Percentiles rank a stretch among this genome's conserved stretches.
phyloP scores from a whole-genome alignment of 2,797 vertebrate species.

The Rhabdophis nuchalis region DNA sequence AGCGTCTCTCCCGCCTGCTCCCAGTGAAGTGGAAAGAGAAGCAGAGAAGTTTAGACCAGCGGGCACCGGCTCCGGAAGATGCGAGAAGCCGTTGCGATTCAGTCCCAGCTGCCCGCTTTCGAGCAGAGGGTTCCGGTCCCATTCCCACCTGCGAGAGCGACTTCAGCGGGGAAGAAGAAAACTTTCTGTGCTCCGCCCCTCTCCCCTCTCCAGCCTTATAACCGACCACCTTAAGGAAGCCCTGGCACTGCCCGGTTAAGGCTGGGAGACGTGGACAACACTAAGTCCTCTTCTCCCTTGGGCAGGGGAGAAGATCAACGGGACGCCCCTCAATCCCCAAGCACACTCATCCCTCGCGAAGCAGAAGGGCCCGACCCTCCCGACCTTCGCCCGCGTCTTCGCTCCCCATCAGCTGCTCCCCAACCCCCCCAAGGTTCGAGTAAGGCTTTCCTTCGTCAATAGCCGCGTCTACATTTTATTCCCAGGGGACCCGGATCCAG shows the following conservation, averaged over 20 bases:
- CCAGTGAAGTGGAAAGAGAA: neutral
- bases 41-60: neutral
- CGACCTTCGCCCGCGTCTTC: neutral
- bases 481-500: slow-evolving; percentile 26
- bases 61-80: no score
- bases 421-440: neutral
- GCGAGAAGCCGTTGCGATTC: neutral
- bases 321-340: neutral
- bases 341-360: neutral
- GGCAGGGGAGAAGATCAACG: neutral
- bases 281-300: neutral
- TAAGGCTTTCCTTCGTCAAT: neutral
- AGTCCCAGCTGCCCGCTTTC: neutral
- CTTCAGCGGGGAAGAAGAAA: neutral
- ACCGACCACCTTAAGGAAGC: no score
- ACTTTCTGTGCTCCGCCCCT: no score
- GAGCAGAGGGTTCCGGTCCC: neutral
- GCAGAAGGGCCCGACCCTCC: no score
- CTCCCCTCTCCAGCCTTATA: neutral
- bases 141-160: neutral
- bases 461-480: neutral
- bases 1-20: neutral
- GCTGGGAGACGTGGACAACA: neutral
- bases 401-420: neutral
- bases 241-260: neutral